Percentiles rank a stretch among this genome's conserved stretches.
phyloP scores from a whole-genome alignment of 1,140 invertebrate genomes.

The Palaemon carinicauda region DNA sequence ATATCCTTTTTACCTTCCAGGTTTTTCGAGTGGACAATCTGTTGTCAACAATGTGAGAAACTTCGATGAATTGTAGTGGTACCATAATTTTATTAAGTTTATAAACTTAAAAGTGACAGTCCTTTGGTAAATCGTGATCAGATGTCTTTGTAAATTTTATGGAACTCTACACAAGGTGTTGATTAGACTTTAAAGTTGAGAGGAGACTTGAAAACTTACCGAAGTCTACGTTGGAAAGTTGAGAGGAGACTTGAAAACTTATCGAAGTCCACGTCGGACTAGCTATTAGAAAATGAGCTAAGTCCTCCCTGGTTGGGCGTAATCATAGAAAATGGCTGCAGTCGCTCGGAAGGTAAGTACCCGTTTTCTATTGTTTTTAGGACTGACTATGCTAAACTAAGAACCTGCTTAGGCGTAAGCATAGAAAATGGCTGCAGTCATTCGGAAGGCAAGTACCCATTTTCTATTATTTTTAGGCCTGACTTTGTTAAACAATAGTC shows the following conservation, averaged over 20 bases:
- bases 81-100: too few relatives aligned
- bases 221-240: background rate
- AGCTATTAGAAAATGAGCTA: background rate
- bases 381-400: background rate
- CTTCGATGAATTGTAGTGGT: too few relatives aligned
- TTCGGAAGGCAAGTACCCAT: background rate
- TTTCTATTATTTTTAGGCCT: background rate
- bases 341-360: background rate
- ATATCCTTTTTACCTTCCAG: too few relatives aligned
- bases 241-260: too few relatives aligned
- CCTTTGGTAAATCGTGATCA: too few relatives aligned
- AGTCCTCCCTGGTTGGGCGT: background rate
- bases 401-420: background rate
- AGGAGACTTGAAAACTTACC: too few relatives aligned
- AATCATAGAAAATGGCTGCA: background rate
- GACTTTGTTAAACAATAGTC: background rate
- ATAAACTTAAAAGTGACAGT: too few relatives aligned
- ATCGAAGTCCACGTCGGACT: background rate
- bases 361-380: background rate
- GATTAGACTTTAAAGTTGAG: too few relatives aligned
- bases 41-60: too few relatives aligned
- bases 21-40: too few relatives aligned
- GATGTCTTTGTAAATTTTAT: too few relatives aligned
- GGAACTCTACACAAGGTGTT: too few relatives aligned
- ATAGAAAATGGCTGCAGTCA: background rate